Conservation (phyloP, 2,797 vertebrate genomes). For the Diplodus sargus region DNA sequence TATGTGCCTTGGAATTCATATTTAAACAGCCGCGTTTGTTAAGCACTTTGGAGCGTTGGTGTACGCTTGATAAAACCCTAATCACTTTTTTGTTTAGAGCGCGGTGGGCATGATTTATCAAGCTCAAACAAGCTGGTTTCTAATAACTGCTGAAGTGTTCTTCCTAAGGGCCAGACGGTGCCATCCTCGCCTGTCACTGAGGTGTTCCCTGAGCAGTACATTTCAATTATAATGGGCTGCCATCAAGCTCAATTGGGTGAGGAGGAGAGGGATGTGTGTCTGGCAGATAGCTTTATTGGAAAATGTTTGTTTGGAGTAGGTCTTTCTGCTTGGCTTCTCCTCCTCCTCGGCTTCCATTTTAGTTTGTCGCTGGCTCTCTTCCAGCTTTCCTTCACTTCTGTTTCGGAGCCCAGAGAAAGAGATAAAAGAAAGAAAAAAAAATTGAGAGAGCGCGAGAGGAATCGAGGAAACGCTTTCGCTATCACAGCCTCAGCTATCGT, state of each 20-base stretch:
- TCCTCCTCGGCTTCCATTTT: slow-evolving; percentile 59
- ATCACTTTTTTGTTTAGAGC: slow-evolving; percentile 53
- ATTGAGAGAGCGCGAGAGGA: slow-evolving; percentile 12
- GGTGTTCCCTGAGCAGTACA: slow-evolving; percentile 62
- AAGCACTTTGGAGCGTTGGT: slow-evolving; percentile 34
- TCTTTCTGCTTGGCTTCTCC: slow-evolving; percentile 72
- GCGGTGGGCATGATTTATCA: slow-evolving; percentile 55
- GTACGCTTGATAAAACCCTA: slow-evolving; percentile 50
- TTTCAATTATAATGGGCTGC: slow-evolving; percentile 71
- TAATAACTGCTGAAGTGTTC: slow-evolving; percentile 55
- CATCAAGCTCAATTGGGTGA: slow-evolving; percentile 70
- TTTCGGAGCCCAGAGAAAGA: slow-evolving; percentile 47
- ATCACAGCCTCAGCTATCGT: slow-evolving; percentile 29
- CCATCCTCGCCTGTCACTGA: slow-evolving; percentile 45
- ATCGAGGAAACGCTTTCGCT: slow-evolving; percentile 29
- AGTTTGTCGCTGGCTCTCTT: slow-evolving; percentile 55
- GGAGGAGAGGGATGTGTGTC: slow-evolving; percentile 63
- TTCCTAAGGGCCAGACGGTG: slow-evolving; percentile 41
- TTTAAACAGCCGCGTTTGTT: slow-evolving; percentile 50
- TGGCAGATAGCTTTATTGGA: slow-evolving; percentile 75
- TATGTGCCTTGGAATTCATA: slow-evolving; percentile 33
- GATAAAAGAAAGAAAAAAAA: slow-evolving; percentile 19
- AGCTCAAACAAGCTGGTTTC: slow-evolving; percentile 57
- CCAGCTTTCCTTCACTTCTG: slow-evolving; percentile 58
- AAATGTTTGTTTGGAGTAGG: slow-evolving; percentile 72